phyloP scores from a whole-genome alignment of 2,113 vertebrate species.

The Atrichornis clamosus region DNA sequence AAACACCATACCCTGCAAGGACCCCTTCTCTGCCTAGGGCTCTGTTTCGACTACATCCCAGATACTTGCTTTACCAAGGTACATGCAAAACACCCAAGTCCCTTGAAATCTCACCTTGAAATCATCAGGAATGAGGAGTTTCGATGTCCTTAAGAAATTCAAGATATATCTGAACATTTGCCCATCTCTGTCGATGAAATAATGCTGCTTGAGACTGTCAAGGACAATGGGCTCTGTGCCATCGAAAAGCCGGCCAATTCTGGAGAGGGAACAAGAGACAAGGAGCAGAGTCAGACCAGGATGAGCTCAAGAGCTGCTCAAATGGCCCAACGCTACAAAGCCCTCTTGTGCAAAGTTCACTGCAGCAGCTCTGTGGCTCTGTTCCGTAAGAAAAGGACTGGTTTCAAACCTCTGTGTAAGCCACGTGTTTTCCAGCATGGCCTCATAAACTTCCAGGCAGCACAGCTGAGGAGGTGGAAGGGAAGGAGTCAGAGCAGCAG shows the following conservation, averaged over 20 bases:
- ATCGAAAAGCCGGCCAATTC: conserved; percentile 97
- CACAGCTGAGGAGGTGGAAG: background rate
- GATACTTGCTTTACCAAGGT: background rate
- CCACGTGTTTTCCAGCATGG: background rate
- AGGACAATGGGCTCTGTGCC: conserved; percentile 98
- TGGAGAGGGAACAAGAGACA: conserved; percentile 62
- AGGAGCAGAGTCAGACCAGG: conserved; percentile 41
- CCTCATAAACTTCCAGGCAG: background rate
- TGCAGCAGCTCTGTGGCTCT: background rate
- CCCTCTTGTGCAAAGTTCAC: background rate
- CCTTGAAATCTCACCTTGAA: conserved; percentile 90
- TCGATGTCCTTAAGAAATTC: conserved; percentile 98
- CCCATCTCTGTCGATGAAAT: conserved; percentile 99
- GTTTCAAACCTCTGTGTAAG: background rate
- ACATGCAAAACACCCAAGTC: background rate
- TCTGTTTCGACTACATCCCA: background rate
- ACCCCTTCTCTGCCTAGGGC: background rate
- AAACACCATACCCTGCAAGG: background rate
- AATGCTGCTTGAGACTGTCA: conserved; percentile 99
- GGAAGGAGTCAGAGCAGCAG: background rate
- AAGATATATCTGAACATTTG: conserved; percentile 99
- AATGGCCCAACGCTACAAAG: background rate
- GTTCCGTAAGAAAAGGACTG: background rate
- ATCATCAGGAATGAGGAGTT: conserved; percentile 98
- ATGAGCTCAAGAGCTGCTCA: background rate